Percentiles rank a stretch among this genome's conserved stretches.
Conservation (phyloP, 2,797 vertebrate species). For the Notolepis coatsorum region DNA sequence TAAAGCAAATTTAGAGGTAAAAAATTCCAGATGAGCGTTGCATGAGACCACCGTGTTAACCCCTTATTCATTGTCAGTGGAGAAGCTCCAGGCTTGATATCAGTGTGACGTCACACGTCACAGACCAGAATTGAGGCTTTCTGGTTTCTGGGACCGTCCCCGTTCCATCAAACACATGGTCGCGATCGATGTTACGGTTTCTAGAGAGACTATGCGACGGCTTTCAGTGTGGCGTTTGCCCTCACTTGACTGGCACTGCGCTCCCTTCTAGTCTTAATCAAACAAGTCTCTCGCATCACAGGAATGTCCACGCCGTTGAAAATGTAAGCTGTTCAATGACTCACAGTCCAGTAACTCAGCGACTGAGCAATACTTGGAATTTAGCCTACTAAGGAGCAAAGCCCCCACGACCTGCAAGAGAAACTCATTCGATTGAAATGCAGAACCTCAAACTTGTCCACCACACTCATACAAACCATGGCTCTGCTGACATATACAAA, state of each 20-base stretch:
- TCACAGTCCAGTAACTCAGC: slow-evolving; percentile 20
- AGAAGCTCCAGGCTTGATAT: too few species aligned
- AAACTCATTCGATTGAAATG: slow-evolving; percentile 31
- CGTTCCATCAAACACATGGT: too few species aligned
- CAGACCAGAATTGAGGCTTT: too few species aligned
- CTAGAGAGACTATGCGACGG: not conserved
- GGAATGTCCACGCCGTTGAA: slow-evolving; percentile 2
- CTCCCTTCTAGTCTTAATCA: slow-evolving; percentile 22
- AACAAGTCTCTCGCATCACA: slow-evolving; percentile 20
- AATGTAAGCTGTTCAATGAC: slow-evolving; percentile 13
- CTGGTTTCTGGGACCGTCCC: too few species aligned
- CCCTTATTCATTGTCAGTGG: too few species aligned
- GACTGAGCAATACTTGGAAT: slow-evolving; percentile 30
- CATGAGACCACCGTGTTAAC: too few species aligned
- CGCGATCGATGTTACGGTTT: not conserved
- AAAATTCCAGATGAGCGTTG: too few species aligned
- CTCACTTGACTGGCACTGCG: not conserved
- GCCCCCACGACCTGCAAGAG: slow-evolving; percentile 1
- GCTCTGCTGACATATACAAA: not conserved
- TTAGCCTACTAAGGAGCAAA: slow-evolving; percentile 13
- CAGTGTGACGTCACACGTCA: too few species aligned
- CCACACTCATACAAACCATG: not conserved
- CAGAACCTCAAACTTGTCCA: not conserved
- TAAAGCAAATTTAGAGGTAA: too few species aligned
- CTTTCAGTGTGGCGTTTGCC: not conserved